These are phyloP conservation scores for Metalampra italica DNA, from an alignment of 2,888 invertebrate genomes.

Conservation along the genomic window DNA sequence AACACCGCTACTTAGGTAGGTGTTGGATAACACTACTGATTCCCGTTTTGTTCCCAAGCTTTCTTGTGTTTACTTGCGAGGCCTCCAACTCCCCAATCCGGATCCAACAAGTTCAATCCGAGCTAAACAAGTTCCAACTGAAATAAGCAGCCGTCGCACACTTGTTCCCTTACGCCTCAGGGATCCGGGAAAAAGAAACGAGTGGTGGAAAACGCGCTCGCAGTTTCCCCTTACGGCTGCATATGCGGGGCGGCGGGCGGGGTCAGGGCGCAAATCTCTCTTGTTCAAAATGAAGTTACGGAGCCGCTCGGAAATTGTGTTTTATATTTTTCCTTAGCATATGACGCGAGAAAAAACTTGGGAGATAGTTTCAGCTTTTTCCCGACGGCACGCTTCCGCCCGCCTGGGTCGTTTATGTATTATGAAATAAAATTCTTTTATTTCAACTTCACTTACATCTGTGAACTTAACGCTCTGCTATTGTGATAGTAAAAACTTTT, in stretches of 20 bases:
- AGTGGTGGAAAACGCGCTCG: constrained; percentile 31
- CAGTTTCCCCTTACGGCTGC: constrained; percentile 40
- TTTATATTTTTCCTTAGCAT: constrained; percentile 56
- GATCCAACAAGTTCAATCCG: constrained; percentile 57
- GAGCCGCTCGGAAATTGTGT: constrained; percentile 62
- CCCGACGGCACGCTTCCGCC: constrained; percentile 26
- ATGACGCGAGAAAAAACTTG: constrained; percentile 55
- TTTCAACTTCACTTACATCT: neutral
- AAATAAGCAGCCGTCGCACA: constrained; percentile 61
- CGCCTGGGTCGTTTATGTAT: constrained; percentile 17
- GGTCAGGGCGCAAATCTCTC: constrained; percentile 54
- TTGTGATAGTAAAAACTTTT: too few relatives aligned
- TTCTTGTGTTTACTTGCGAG: constrained; percentile 34
- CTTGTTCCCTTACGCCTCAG: constrained; percentile 57
- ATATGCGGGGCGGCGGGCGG: constrained; percentile 43
- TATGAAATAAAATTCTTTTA: constrained; percentile 28
- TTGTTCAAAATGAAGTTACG: constrained; percentile 68
- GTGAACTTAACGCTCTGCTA: neutral
- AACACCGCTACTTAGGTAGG: constrained; percentile 20
- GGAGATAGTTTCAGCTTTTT: constrained; percentile 45
- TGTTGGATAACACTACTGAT: constrained; percentile 34
- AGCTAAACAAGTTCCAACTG: constrained; percentile 64
- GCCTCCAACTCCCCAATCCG: constrained; percentile 53
- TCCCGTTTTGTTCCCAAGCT: constrained; percentile 28
- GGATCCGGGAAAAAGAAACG: constrained; percentile 49